Conservation (phyloP, 2,113 vertebrate species). For the Mustelus asterias region DNA sequence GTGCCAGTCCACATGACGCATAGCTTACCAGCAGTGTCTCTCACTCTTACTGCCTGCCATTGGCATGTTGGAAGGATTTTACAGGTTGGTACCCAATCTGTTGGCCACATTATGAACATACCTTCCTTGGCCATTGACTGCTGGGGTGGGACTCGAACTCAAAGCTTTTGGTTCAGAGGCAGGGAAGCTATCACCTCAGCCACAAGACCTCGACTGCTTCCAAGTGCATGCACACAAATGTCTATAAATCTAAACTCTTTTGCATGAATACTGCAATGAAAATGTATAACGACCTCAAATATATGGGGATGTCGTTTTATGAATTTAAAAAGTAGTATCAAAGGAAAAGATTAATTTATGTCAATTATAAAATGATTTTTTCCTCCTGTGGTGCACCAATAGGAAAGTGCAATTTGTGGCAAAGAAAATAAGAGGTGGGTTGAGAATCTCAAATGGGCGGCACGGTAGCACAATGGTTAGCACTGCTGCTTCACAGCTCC, state of each 20-base stretch:
- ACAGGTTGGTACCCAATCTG: no score
- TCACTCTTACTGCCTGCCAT: no score
- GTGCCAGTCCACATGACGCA: no score
- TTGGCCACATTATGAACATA: no score
- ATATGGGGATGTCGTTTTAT: background rate
- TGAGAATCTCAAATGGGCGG: background rate
- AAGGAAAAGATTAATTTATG: background rate
- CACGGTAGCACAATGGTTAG: no score
- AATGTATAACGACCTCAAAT: background rate
- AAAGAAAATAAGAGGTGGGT: background rate
- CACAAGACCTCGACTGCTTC: background rate
- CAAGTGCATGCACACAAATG: background rate
- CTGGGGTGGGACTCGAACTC: no score
- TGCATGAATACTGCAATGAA: background rate
- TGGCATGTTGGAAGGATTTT: no score
- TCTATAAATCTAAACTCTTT: background rate
- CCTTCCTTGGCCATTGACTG: no score
- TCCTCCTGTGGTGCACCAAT: background rate
- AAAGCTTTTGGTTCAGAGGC: no score
- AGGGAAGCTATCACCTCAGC: no score
- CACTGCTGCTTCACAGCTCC: no score
- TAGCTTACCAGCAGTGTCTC: no score
- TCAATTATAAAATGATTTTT: background rate
- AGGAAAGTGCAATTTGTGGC: background rate
- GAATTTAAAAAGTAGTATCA: background rate